These are phyloP conservation scores for Xenopus borealis DNA, from an alignment of 2,113 vertebrate species.

Conservation along the genomic window DNA sequence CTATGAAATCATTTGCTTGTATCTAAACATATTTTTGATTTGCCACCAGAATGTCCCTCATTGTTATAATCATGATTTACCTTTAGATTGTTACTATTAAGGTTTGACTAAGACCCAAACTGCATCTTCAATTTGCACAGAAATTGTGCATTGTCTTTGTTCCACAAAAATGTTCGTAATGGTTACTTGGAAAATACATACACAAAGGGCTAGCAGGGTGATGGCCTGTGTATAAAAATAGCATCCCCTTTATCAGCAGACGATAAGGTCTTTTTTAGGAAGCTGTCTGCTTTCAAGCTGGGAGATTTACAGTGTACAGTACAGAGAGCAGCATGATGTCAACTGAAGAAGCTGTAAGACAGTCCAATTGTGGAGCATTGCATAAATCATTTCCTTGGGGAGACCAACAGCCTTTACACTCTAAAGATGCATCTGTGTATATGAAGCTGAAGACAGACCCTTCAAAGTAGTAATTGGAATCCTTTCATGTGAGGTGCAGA, in stretches of 20 bases:
- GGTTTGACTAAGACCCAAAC: no score
- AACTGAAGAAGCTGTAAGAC: slow-evolving; percentile 22
- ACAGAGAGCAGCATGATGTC: slow-evolving; percentile 16
- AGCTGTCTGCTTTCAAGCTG: slow-evolving; percentile 33
- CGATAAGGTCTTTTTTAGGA: slow-evolving; percentile 20
- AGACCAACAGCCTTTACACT: slow-evolving; percentile 27
- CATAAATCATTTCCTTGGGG: slow-evolving; percentile 42
- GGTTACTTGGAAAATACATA: slow-evolving; percentile 30
- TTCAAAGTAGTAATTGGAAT: slow-evolving; percentile 19
- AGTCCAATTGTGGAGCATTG: slow-evolving; percentile 24
- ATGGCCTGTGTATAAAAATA: slow-evolving; percentile 31
- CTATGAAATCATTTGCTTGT: no score
- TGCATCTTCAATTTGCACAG: background rate
- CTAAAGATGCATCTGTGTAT: slow-evolving; percentile 16
- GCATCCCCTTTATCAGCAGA: slow-evolving; percentile 40
- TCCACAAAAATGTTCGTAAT: slow-evolving; percentile 1
- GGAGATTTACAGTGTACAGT: slow-evolving; percentile 38
- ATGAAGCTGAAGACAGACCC: slow-evolving; percentile 7
- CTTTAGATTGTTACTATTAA: no score
- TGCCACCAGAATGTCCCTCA: no score
- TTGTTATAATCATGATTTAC: no score
- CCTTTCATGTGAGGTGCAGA: slow-evolving; percentile 2
- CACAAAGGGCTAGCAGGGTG: slow-evolving; percentile 22
- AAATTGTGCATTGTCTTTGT: background rate
- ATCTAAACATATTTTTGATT: no score